Evolutionary conservation across 1,140 invertebrate species (phyloP), one percentile per base, ranked within the genome.

Genomic region (Wiebesia pumilae): DNA sequence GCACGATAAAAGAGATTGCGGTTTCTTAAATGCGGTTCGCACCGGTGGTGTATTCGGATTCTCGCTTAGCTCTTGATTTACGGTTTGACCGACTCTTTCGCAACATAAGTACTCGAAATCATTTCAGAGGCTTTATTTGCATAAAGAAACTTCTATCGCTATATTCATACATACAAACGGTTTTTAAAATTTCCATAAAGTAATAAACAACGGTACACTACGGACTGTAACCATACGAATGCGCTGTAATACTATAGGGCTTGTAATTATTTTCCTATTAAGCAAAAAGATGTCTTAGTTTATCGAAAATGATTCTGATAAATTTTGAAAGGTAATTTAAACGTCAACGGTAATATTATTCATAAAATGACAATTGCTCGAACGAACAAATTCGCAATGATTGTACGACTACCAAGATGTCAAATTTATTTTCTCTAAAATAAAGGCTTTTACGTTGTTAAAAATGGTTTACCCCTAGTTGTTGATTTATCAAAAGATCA

Each of bases 231-330:
- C 58, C 19, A 12, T 47, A 47, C 51, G 7, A 54, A 21, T 54
- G 7, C 7, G 10, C 58, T 62, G 24, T 14, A 40, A 40, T 40
- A 35, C n/a, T 43, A 75, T n/a, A 21, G 71, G 1, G 10, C 0
- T 27, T 75, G 38, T 75, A 75, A 75, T 75, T 75, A 38, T 75
- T 75, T 27, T 75, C 30, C 71, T 43, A 75, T 75, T 75, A 43
- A 27, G 71, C 21, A 40, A n/a, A 9, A 43, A 27, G 38, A 75
- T 43, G 38, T 3, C 27, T 43, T 75, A 43, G 69, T 73, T 73
- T 33, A 21, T 16, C 33, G 21, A 73, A 73, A 40, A 40, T 38
- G 33, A 40, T 30, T 0, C 14, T 21, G 19, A 40, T 73, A 62
- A 62, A 62, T 62, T 62, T 62, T 62, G 21, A 62, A 4, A 6